These are phyloP conservation scores for Pammene aurita DNA, from an alignment of 2,888 invertebrate genomes.

Conservation along the genomic window DNA sequence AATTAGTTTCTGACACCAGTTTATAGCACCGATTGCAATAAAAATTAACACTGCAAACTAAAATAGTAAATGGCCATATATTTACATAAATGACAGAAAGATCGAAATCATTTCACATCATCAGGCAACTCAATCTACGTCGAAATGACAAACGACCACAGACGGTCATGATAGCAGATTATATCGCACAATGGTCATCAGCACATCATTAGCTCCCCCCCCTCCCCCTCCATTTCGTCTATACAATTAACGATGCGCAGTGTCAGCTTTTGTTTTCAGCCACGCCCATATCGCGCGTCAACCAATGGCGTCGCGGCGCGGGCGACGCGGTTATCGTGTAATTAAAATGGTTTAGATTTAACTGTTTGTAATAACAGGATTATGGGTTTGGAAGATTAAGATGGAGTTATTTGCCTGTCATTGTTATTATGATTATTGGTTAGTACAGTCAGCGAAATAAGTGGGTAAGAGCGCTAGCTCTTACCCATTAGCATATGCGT, in stretches of 20 bases:
- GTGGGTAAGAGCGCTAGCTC: too few species aligned
- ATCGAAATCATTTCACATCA: slow-evolving; percentile 20
- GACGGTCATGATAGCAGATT: slow-evolving; percentile 19
- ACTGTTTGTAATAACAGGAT: slow-evolving; percentile 6
- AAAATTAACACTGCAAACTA: not conserved
- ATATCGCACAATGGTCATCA: slow-evolving; percentile 35
- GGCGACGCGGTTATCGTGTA: slow-evolving; percentile 41
- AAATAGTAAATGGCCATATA: not conserved
- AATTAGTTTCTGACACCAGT: not conserved
- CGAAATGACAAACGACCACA: slow-evolving; percentile 24
- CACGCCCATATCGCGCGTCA: slow-evolving; percentile 52
- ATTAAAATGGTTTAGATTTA: slow-evolving; percentile 34
- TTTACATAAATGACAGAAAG: slow-evolving; percentile 9
- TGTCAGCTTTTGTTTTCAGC: slow-evolving; percentile 41
- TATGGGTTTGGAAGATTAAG: slow-evolving; percentile 10
- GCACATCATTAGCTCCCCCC: slow-evolving; percentile 26
- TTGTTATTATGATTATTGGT: slow-evolving; percentile 10
- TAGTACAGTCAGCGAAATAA: not conserved
- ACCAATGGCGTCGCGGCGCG: slow-evolving; percentile 60
- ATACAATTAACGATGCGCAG: slow-evolving; percentile 35
- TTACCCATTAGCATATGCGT: too few species aligned
- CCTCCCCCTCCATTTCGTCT: slow-evolving; percentile 4
- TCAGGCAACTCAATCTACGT: slow-evolving; percentile 19
- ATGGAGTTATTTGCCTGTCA: slow-evolving; percentile 6
- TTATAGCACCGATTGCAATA: not conserved